Conservation (phyloP, 1,140 invertebrate genomes). For the Sinonovacula constricta region DNA sequence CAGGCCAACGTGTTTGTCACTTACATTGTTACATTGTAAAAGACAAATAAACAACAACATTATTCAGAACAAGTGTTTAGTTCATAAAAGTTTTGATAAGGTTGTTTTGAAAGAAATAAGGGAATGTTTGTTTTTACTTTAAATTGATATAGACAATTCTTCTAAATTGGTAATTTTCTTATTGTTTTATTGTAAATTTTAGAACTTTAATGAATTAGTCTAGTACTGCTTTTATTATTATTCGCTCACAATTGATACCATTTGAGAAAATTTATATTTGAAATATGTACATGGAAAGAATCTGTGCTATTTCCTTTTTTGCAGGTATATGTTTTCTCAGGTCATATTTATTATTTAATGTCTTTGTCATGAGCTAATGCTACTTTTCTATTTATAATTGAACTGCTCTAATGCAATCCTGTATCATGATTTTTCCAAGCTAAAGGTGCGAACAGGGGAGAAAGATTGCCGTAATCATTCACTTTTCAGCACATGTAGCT, state of each 20-base stretch:
- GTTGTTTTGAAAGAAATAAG: neutral
- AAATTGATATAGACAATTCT: neutral
- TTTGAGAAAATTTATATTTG: neutral
- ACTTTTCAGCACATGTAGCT: slow-evolving; percentile 42
- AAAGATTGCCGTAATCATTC: slow-evolving; percentile 43
- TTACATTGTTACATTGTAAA: too few species aligned
- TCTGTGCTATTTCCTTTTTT: slow-evolving; percentile 41
- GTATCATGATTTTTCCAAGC: slow-evolving; percentile 35
- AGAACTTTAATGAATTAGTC: neutral
- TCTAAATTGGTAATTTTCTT: neutral
- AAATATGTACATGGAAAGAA: neutral
- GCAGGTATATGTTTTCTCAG: slow-evolving; percentile 50
- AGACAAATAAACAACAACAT: too few species aligned
- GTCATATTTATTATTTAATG: slow-evolving; percentile 40
- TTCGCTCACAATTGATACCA: neutral
- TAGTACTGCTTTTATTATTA: neutral
- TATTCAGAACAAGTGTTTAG: too few species aligned
- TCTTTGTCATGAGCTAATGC: slow-evolving; percentile 52
- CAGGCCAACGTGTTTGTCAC: too few species aligned
- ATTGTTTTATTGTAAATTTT: neutral
- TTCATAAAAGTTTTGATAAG: too few species aligned
- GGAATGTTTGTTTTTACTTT: neutral
- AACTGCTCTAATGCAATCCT: slow-evolving; percentile 47
- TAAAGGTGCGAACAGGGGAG: slow-evolving; percentile 43
- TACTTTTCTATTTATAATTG: slow-evolving; percentile 51